phyloP scores from a whole-genome alignment of 2,888 invertebrate genomes.

The Phytoseiulus persimilis region DNA sequence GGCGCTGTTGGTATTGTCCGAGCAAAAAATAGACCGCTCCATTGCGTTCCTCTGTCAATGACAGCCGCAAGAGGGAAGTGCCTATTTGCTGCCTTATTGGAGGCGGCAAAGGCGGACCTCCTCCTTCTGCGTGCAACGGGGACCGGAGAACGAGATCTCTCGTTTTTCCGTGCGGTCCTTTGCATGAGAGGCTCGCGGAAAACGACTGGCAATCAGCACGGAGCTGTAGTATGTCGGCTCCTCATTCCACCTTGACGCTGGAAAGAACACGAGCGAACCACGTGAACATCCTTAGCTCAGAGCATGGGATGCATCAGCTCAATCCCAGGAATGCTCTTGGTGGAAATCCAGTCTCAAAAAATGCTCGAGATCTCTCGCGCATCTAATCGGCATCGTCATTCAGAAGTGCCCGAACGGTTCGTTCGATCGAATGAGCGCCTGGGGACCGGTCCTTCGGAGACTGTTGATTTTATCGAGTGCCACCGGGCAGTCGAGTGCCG shows the following conservation, averaged over 20 bases:
- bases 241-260: background rate
- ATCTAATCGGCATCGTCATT: background rate
- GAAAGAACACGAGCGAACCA: background rate
- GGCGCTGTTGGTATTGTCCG: background rate
- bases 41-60: background rate
- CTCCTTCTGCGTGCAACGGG: background rate
- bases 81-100: slow-evolving; percentile 5
- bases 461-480: background rate
- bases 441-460: background rate
- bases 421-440: background rate
- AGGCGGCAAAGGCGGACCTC: background rate
- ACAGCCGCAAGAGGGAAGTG: background rate
- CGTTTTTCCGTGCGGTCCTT: background rate
- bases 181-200: background rate
- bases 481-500: background rate
- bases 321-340: too few species aligned
- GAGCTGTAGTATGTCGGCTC: background rate
- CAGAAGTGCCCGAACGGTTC: background rate
- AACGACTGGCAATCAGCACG: background rate
- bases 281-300: too few species aligned
- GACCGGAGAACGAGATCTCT: background rate
- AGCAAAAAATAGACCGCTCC: background rate
- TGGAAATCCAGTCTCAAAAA: too few species aligned
- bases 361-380: too few species aligned
- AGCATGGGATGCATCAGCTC: too few species aligned